Percentiles rank a stretch among this genome's conserved stretches.
These are phyloP conservation scores for Ferdinandea cuprea DNA, from an alignment of 2,888 invertebrate species.

Conservation along the genomic window DNA sequence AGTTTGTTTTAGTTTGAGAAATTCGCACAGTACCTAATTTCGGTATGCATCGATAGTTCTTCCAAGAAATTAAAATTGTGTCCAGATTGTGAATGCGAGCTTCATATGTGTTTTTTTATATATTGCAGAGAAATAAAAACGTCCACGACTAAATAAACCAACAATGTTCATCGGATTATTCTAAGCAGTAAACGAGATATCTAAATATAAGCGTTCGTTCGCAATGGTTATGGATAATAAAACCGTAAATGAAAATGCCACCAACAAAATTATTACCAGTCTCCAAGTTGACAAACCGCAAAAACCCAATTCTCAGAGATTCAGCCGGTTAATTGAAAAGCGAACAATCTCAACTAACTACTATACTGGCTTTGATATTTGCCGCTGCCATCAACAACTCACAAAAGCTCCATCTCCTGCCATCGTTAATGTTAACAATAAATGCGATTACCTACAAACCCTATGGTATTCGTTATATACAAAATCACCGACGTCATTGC, in stretches of 20 bases:
- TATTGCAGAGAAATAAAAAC: no score
- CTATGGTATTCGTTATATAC: not conserved
- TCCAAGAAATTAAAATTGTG: no score
- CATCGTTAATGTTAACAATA: slow-evolving; percentile 8
- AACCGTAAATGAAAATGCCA: not conserved
- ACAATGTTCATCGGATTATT: not conserved
- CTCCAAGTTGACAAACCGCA: not conserved
- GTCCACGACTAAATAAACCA: no score
- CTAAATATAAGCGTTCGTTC: not conserved
- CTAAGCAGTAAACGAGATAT: not conserved
- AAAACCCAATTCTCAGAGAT: not conserved
- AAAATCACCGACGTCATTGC: not conserved
- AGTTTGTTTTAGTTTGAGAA: no score
- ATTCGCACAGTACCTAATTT: no score
- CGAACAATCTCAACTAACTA: not conserved
- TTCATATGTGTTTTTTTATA: no score
- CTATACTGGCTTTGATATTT: slow-evolving; percentile 14
- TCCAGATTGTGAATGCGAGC: no score
- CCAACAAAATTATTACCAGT: not conserved
- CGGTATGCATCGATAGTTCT: not conserved
- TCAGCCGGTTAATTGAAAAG: not conserved
- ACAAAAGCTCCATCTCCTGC: slow-evolving; percentile 30
- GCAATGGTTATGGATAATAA: not conserved
- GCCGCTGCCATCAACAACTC: slow-evolving; percentile 43
- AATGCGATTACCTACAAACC: slow-evolving; percentile 7